Percentiles rank a stretch among this genome's conserved stretches.
phyloP scores from a whole-genome alignment of 2,113 vertebrate genomes.

The Pholis gunnellus region DNA sequence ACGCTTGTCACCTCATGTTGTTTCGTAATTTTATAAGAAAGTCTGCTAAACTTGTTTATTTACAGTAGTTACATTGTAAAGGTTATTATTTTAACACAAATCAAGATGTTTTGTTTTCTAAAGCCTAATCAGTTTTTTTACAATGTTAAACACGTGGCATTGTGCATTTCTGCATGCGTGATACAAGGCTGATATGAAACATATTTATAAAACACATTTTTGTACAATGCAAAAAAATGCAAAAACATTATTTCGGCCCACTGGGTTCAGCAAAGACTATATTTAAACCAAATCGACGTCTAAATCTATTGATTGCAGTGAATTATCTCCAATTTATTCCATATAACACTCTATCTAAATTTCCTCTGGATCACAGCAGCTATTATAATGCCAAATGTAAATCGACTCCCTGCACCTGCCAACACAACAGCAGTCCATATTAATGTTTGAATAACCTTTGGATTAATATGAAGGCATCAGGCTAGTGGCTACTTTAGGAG shows the following conservation, averaged over 20 bases:
- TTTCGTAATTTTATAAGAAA: too few relatives aligned
- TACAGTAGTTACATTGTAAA: too few relatives aligned
- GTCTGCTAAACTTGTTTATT: too few relatives aligned
- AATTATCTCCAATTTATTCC: neutral
- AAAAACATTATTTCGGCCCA: neutral
- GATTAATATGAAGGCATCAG: neutral
- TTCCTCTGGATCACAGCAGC: neutral
- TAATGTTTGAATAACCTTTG: neutral
- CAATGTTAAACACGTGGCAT: neutral
- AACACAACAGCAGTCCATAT: neutral
- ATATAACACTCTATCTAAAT: neutral
- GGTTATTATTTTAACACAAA: too few relatives aligned
- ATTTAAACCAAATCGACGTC: neutral
- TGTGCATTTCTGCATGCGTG: neutral
- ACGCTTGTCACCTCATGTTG: too few relatives aligned
- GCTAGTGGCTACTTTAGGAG: neutral
- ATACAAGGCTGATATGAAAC: neutral
- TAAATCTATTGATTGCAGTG: neutral
- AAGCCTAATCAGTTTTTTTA: neutral
- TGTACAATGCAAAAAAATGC: neutral
- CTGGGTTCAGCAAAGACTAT: neutral
- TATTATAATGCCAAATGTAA: constrained; percentile 1
- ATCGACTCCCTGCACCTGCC: neutral
- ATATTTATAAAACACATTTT: neutral
- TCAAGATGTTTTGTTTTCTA: neutral